Evolutionary conservation across 2,113 vertebrate genomes (phyloP).

Genomic region (Chaetodon auriga): DNA sequence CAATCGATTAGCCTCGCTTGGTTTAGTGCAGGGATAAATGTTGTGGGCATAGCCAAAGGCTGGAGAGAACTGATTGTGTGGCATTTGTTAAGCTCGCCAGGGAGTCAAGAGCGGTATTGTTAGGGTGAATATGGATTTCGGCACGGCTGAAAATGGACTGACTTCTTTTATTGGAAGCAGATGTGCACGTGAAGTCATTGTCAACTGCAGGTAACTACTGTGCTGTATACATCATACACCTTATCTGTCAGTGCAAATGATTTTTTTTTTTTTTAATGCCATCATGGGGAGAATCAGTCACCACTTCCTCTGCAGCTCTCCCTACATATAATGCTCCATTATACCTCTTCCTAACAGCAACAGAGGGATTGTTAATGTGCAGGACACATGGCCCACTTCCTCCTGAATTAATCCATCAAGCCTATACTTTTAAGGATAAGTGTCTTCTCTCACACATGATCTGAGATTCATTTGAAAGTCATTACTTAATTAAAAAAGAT

Average conservation of each 20-base stretch:
- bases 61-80: slow-evolving; percentile 76
- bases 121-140: slow-evolving; percentile 77
- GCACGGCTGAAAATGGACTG: slow-evolving; percentile 65
- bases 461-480: slow-evolving; percentile 78
- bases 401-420: slow-evolving; percentile 70
- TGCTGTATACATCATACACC: slow-evolving; percentile 4
- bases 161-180: slow-evolving; percentile 56
- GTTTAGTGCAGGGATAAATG: slow-evolving; percentile 76
- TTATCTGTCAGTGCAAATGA: slow-evolving; percentile 20
- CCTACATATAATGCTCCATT: slow-evolving; percentile 33
- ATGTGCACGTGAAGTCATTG: slow-evolving; percentile 34
- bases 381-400: slow-evolving; percentile 63
- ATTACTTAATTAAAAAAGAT: slow-evolving; percentile 82
- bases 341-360: slow-evolving; percentile 39
- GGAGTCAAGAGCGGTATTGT: slow-evolving; percentile 75
- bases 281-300: slow-evolving; percentile 21
- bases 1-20: slow-evolving; percentile 82
- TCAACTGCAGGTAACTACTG: slow-evolving; percentile 44
- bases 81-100: slow-evolving; percentile 79
- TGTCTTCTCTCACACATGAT: slow-evolving; percentile 70
- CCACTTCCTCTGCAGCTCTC: slow-evolving; percentile 7
- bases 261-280: slow-evolving; percentile 6
- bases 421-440: slow-evolving; percentile 68
- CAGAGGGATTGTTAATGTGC: slow-evolving; percentile 59
- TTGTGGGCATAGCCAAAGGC: slow-evolving; percentile 74